Base-by-base conservation (phyloP, 2,797 vertebrate genomes). In the Accipiter fasciatus region DNA sequence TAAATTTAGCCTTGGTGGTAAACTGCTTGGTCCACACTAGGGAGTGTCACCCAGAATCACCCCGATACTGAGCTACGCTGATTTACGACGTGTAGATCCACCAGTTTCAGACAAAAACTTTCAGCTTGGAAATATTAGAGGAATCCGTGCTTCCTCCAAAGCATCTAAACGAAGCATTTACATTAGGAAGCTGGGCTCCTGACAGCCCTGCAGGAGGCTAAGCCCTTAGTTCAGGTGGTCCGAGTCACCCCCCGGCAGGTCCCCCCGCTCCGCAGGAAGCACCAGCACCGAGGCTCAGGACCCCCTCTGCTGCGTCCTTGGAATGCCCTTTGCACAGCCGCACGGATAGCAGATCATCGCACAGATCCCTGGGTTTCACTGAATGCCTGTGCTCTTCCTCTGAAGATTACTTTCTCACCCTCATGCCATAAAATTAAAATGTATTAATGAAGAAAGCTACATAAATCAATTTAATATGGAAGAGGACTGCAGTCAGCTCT, bases 1-100 rank as follows among this genome's bases (percentile, higher is more conserved):
- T 28, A 93, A 65, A 49, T 92, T 75, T 50, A 89, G 58, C 29
- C 35, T 55, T 85, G 44, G 55, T 92, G 82, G 33, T 92, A 93
- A 94, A 89, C 54, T 61, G 24, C 65, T 79, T 37, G 20, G 39
- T 40, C 42, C 20, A 62, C 76, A 39, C 2, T 4, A 91, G 52
- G 31, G 69, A 78, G 50, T 6, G 2, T 77, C 44, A 86, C 81
- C 47, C 80, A 89, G 31, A 62, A 84, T 61, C 42, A 84, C 67
- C 29, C 6, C 44, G 73, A 70, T 87, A 71, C 44, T 35, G 52
- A 92, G 22, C 28, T 89, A n/a, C 0, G 0, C 76, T 84, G 72
- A 93, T 86, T 96, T 94, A 81, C 0, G 5, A 54, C 1, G 1
- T 11, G 11, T 39, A 84, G 44, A 58, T 65, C 49, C 64, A 93